Evolutionary conservation across 2,797 vertebrate genomes (phyloP).

Genomic region (Pempheris klunzingeri): DNA sequence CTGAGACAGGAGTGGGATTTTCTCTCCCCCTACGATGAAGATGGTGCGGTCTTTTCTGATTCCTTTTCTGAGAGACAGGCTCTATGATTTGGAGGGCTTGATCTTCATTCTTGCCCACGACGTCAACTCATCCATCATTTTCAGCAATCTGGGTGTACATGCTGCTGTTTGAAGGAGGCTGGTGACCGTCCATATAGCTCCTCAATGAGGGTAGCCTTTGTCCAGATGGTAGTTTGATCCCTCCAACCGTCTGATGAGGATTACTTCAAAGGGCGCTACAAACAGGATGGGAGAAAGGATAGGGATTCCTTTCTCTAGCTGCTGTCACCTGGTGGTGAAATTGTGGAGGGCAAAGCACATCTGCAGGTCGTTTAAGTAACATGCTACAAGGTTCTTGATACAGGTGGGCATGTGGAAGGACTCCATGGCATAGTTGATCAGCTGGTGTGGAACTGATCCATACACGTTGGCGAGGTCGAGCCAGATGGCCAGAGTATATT

Average conservation of each 20-base stretch:
- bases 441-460: constrained; percentile 22
- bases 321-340: no score
- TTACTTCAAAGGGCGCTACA: background rate
- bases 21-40: background rate
- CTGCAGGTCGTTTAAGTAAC: no score
- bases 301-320: no score
- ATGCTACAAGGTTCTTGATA: background rate
- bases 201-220: constrained; percentile 4
- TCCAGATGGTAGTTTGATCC: background rate
- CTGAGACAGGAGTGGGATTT: background rate
- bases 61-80: constrained; percentile 30
- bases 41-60: constrained; percentile 12
- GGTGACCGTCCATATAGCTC: constrained; percentile 15
- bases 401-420: constrained; percentile 21
- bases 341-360: no score
- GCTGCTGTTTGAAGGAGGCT: background rate
- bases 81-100: constrained; percentile 23
- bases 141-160: constrained; percentile 10
- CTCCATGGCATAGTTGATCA: constrained; percentile 4
- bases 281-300: background rate
- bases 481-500: no score
- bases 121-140: constrained; percentile 19
- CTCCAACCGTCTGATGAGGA: constrained; percentile 15
- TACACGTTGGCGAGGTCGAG: constrained; percentile 15
- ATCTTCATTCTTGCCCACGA: constrained; percentile 32